Conservation (phyloP, 2,888 invertebrate genomes). For the Cephus sareptanus region DNA sequence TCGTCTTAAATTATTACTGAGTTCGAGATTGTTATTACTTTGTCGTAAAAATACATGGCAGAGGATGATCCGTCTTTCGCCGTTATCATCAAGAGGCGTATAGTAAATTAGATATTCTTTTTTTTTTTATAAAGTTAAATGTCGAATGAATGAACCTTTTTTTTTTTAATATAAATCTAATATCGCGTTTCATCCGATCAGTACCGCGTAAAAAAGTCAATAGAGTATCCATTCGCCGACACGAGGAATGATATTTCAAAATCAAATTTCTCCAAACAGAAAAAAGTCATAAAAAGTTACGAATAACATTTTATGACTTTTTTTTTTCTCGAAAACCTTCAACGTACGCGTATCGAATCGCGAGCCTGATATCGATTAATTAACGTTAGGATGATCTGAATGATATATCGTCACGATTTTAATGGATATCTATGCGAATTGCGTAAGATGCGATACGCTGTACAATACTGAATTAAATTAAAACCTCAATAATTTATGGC, state of each 20-base stretch:
- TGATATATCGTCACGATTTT: not conserved
- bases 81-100: not conserved
- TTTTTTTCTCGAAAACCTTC: not conserved
- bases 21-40: not conserved
- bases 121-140: not conserved
- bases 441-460: not conserved
- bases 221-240: not conserved
- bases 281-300: not conserved
- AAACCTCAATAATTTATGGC: not conserved
- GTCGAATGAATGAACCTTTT: not conserved
- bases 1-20: slow-evolving; percentile 5
- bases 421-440: not conserved
- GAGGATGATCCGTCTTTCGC: not conserved
- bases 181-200: not conserved
- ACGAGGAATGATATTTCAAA: not conserved
- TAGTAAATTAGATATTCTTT: not conserved
- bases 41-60: not conserved
- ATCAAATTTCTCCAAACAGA: not conserved
- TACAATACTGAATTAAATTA: not conserved
- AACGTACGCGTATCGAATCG: not conserved
- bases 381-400: not conserved
- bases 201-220: not conserved
- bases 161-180: not conserved
- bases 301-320: not conserved
- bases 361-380: not conserved